A percentile compares a stretch with the other conserved stretches of the same genome.
Evolutionary conservation across 1,140 invertebrate genomes (phyloP).

Genomic region (Pantala flavescens): DNA sequence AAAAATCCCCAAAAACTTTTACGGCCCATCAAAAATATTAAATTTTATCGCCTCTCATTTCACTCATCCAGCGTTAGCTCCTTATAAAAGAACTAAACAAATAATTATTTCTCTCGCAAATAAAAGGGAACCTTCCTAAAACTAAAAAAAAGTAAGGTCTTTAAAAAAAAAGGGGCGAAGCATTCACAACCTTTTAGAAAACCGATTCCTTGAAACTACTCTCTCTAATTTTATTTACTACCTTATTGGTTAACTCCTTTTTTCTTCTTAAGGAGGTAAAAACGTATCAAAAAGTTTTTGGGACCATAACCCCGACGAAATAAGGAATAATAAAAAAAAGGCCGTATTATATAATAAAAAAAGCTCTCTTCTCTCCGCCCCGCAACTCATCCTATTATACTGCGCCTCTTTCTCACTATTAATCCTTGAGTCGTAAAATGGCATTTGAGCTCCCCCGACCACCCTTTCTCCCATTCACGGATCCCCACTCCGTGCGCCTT

Average conservation of each 20-base stretch:
- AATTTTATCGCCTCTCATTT: too few relatives aligned
- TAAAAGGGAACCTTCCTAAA: too few relatives aligned
- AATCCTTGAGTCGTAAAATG: background rate
- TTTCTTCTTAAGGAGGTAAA: too few relatives aligned
- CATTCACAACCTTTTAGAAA: background rate
- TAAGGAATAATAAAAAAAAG: background rate
- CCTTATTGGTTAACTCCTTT: background rate
- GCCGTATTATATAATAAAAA: background rate
- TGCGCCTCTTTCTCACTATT: constrained; percentile 5
- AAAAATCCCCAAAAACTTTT: too few relatives aligned
- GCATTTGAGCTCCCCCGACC: background rate
- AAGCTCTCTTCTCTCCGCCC: background rate
- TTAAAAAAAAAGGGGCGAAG: background rate
- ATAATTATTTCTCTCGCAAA: too few relatives aligned
- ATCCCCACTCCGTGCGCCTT: too few relatives aligned
- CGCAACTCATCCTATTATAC: background rate
- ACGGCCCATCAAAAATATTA: too few relatives aligned
- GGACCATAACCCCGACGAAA: background rate
- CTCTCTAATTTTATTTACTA: constrained; percentile 2
- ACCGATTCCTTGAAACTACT: background rate
- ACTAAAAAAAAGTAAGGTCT: background rate
- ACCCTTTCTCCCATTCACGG: background rate
- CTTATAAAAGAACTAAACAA: too few relatives aligned
- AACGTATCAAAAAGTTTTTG: background rate
- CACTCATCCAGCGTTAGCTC: too few relatives aligned